These are phyloP conservation scores for Collichthys lucidus DNA, from an alignment of 2,113 vertebrate genomes.

Conservation along the genomic window DNA sequence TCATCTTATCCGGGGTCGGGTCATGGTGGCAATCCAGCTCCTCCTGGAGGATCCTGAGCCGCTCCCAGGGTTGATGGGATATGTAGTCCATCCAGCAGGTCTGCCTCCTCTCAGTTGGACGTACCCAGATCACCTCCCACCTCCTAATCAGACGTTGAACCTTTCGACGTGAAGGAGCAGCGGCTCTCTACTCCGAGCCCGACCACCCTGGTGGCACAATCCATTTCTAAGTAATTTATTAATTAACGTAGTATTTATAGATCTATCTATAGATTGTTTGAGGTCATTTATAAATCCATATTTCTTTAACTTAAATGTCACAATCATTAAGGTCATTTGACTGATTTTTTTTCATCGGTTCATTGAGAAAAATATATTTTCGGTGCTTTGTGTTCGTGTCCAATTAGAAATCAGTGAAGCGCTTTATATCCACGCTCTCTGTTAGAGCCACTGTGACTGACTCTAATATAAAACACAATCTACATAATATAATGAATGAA, in stretches of 20 bases:
- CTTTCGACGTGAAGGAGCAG: too few species aligned
- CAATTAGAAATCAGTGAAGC: constrained; percentile 7
- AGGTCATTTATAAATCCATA: background rate
- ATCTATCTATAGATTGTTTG: background rate
- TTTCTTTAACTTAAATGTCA: constrained; percentile 19
- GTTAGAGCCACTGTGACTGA: background rate
- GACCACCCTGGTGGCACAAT: background rate
- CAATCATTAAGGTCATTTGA: background rate
- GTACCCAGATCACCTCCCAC: too few species aligned
- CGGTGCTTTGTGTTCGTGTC: constrained; percentile 6
- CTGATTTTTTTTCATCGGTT: background rate
- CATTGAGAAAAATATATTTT: background rate
- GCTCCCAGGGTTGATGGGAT: too few species aligned
- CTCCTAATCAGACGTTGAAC: too few species aligned
- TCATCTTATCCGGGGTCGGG: too few species aligned
- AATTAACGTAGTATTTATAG: background rate
- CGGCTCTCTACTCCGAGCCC: too few species aligned
- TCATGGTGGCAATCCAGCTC: too few species aligned
- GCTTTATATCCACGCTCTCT: background rate
- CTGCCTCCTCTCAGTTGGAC: too few species aligned
- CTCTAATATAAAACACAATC: background rate
- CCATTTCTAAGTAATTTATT: background rate
- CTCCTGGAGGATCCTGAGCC: too few species aligned
- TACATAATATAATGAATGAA: background rate
- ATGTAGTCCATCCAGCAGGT: too few species aligned